A percentile compares a stretch with the other conserved stretches of the same genome.
Conservation (phyloP, 2,113 vertebrate genomes). For the Bubo bubo region DNA sequence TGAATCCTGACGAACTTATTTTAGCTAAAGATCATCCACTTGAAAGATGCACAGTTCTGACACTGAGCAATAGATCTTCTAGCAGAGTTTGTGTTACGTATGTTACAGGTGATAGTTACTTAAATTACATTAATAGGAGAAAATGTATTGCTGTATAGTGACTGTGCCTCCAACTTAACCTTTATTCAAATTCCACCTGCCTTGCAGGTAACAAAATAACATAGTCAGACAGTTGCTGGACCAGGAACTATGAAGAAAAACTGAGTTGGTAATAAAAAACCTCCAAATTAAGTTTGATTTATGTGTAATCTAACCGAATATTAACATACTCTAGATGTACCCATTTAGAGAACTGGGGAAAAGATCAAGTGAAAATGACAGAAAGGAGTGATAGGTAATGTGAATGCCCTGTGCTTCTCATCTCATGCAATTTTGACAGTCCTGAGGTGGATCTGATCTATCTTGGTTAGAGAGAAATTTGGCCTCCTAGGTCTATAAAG, state of each 20-base stretch:
- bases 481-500: neutral
- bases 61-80: neutral
- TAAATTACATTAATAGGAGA: neutral
- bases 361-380: neutral
- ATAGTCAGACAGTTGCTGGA: fast-evolving
- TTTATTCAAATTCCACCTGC: neutral
- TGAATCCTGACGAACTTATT: neutral
- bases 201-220: neutral
- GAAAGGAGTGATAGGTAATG: neutral
- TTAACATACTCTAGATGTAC: neutral
- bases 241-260: neutral
- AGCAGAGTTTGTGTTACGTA: neutral
- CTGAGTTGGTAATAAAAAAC: neutral
- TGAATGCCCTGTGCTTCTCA: neutral
- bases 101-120: neutral
- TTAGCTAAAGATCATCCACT: neutral
- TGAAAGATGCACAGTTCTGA: neutral
- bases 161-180: neutral
- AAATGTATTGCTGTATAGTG: neutral
- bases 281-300: too few relatives aligned
- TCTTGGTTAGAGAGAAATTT: neutral
- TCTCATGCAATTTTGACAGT: neutral
- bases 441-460: neutral
- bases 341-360: neutral
- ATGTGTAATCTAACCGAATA: neutral